Conservation (phyloP, 2,888 invertebrate genomes). For the Tetragnatha montana region DNA sequence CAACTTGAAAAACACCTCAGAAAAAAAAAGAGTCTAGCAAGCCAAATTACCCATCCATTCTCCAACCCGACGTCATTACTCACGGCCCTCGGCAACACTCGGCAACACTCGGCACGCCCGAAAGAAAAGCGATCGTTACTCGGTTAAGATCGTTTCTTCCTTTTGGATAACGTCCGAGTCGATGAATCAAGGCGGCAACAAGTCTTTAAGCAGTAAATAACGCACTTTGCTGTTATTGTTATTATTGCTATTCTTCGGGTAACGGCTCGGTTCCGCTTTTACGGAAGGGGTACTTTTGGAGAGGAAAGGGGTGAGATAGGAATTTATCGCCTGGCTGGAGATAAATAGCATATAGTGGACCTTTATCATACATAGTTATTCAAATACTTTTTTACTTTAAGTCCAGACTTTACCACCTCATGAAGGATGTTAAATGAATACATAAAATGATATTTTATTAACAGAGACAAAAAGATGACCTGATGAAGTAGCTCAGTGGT, state of each 20-base stretch:
- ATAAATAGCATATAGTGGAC: too few species aligned
- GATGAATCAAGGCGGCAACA: constrained; percentile 64
- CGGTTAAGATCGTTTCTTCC: constrained; percentile 39
- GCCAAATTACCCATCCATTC: constrained; percentile 47
- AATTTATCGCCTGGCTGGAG: not conserved
- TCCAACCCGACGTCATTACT: constrained; percentile 29
- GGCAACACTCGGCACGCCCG: constrained; percentile 27
- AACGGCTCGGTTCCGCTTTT: not conserved
- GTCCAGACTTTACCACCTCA: too few species aligned
- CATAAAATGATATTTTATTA: too few species aligned
- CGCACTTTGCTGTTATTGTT: constrained; percentile 14
- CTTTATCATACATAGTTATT: too few species aligned
- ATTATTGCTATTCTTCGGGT: not conserved
- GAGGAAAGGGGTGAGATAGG: not conserved
- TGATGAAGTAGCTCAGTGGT: too few species aligned
- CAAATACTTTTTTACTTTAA: too few species aligned
- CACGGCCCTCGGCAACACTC: constrained; percentile 12
- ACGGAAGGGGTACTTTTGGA: not conserved
- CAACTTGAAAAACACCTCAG: not conserved
- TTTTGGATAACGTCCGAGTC: constrained; percentile 51
- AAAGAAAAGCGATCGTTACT: constrained; percentile 57
- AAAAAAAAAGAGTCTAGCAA: not conserved
- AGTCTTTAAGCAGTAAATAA: constrained; percentile 53
- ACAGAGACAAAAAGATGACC: too few species aligned
- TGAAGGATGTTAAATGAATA: too few species aligned